Percentiles rank a stretch among this genome's conserved stretches.
These are phyloP conservation scores for Pangasius djambal DNA, from an alignment of 2,797 vertebrate species.

Conservation along the genomic window DNA sequence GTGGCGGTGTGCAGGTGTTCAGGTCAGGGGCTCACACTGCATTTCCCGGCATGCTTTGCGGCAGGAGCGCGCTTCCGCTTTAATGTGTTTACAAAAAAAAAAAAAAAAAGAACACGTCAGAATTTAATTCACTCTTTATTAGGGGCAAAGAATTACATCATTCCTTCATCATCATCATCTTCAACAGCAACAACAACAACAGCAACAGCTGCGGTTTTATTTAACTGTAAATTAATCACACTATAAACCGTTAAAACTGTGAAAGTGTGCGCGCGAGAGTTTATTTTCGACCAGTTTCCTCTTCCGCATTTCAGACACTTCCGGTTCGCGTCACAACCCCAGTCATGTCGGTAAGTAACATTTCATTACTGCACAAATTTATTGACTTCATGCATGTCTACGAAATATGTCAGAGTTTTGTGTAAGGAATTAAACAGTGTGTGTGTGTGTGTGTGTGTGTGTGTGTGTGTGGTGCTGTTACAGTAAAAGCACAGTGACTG, in stretches of 20 bases:
- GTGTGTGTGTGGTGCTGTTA: not conserved
- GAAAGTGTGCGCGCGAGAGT: not conserved
- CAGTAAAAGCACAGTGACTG: not conserved
- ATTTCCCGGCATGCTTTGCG: conserved; percentile 61
- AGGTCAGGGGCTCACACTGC: conserved; percentile 18
- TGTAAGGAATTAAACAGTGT: not conserved
- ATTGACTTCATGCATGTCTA: not conserved
- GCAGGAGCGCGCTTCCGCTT: not conserved
- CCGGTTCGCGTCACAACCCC: not conserved
- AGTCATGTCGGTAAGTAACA: not conserved
- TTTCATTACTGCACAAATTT: not conserved
- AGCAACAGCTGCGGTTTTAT: not conserved
- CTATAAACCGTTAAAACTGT: not conserved
- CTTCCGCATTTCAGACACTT: not conserved
- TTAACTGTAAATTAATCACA: not conserved
- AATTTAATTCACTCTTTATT: not conserved
- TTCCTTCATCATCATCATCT: too few species aligned
- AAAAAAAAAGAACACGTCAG: not conserved
- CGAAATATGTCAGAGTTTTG: not conserved
- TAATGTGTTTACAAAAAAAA: not conserved
- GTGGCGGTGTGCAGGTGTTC: not conserved
- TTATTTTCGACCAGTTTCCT: not conserved
- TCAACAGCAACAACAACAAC: not conserved
- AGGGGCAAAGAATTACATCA: too few species aligned
- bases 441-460: not conserved